A percentile compares a stretch with the other conserved stretches of the same genome.
phyloP scores from a whole-genome alignment of 1,140 invertebrate genomes.

The Yoshiicerus persimilis region DNA sequence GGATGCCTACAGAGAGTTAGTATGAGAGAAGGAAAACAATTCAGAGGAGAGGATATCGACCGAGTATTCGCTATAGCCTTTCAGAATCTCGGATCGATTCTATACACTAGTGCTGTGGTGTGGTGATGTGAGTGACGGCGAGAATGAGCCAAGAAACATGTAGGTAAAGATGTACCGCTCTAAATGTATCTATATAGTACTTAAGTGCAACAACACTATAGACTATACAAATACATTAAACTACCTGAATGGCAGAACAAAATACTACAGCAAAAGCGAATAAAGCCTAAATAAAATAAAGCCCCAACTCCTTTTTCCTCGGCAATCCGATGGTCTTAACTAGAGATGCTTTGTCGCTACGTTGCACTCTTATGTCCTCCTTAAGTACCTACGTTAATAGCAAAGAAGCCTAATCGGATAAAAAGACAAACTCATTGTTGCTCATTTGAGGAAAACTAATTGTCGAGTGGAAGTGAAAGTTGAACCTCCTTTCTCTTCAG shows the following conservation, averaged over 20 bases:
- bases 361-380: background rate
- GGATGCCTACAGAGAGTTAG: constrained; percentile 23
- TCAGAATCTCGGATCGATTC: constrained; percentile 4
- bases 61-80: background rate
- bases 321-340: background rate
- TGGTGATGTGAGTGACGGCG: background rate
- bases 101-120: background rate
- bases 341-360: background rate
- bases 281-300: background rate
- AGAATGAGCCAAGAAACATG: background rate
- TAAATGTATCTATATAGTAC: no score
- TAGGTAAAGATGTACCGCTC: background rate
- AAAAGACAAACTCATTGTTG: constrained; percentile 29
- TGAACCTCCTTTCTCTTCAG: background rate
- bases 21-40: constrained; percentile 34
- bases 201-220: background rate
- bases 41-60: constrained; percentile 28
- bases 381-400: background rate
- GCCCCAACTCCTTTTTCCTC: background rate
- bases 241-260: background rate
- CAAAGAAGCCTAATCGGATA: constrained; percentile 23
- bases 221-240: background rate
- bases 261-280: background rate
- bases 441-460: constrained; percentile 19
- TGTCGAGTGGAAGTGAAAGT: background rate